Evolutionary conservation across 2,888 invertebrate species (phyloP).

Genomic region (Taphrorychus bicolor): DNA sequence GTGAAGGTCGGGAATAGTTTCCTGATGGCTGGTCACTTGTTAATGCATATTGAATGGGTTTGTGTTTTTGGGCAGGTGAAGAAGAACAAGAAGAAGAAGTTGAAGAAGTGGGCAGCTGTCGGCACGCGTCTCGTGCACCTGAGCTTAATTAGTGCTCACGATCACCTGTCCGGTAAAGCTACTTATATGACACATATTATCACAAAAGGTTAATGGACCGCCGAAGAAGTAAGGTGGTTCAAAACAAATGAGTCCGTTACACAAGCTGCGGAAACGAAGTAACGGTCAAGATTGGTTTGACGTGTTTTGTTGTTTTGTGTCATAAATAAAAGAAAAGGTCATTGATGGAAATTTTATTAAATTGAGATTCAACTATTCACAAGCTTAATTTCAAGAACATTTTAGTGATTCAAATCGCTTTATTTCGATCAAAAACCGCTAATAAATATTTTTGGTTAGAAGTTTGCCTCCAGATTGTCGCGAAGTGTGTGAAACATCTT

Average conservation of each 20-base stretch:
- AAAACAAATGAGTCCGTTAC: not conserved
- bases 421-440: too few relatives aligned
- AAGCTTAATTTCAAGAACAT: too few relatives aligned
- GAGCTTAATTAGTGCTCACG: conserved; percentile 57
- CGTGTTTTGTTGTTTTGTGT: too few relatives aligned
- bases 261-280: not conserved
- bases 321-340: too few relatives aligned
- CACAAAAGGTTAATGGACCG: conserved; percentile 17
- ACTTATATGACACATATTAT: conserved; percentile 47
- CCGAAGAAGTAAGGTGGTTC: not conserved
- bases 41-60: conserved; percentile 45
- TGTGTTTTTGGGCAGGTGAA: conserved; percentile 55
- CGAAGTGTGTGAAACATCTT: too few relatives aligned
- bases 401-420: too few relatives aligned
- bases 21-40: conserved; percentile 16
- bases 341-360: too few relatives aligned
- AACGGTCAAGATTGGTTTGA: not conserved
- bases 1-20: conserved; percentile 12
- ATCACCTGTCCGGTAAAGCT: conserved; percentile 54
- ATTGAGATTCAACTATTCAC: too few relatives aligned
- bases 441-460: too few relatives aligned
- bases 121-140: conserved; percentile 59
- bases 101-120: conserved; percentile 55
- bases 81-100: too few relatives aligned
- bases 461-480: too few relatives aligned